These are phyloP conservation scores for Oscheius sp. DNA, from an alignment of 1,140 invertebrate genomes.

Conservation along the genomic window DNA sequence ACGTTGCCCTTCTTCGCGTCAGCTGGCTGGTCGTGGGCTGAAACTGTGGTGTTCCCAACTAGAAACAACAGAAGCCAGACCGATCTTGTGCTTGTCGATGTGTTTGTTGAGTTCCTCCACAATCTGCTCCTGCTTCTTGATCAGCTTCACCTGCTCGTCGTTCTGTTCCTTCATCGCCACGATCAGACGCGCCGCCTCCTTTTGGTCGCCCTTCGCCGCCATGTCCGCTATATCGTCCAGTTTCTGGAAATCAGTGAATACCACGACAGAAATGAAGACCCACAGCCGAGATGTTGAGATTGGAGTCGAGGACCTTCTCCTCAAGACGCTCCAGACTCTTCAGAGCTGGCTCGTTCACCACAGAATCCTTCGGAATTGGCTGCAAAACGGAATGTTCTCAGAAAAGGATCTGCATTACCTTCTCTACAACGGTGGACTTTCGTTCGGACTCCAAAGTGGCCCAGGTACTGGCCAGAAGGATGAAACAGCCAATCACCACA, in stretches of 20 bases:
- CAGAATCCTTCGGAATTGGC: slow-evolving; percentile 16
- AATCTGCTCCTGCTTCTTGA: slow-evolving; percentile 66
- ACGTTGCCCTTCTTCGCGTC: too few species aligned
- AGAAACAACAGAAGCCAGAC: too few species aligned
- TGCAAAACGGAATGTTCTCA: not conserved
- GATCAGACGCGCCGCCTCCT: slow-evolving; percentile 61
- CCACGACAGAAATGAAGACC: not conserved
- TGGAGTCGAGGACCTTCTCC: slow-evolving; percentile 57
- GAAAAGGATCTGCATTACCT: slow-evolving; percentile 21
- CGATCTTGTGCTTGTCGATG: slow-evolving; percentile 56
- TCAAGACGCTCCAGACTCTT: slow-evolving; percentile 50
- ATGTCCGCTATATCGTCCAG: slow-evolving; percentile 63
- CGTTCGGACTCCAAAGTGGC: slow-evolving; percentile 64
- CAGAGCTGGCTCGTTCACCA: slow-evolving; percentile 42
- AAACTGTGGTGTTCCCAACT: too few species aligned
- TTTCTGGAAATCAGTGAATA: not conserved
- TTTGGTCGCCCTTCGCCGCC: slow-evolving; percentile 58
- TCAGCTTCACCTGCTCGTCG: slow-evolving; percentile 63
- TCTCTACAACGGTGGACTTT: slow-evolving; percentile 60
- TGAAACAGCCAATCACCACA: slow-evolving; percentile 24
- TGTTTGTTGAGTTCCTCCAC: slow-evolving; percentile 66
- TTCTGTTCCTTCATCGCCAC: slow-evolving; percentile 67
- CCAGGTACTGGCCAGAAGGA: slow-evolving; percentile 18
- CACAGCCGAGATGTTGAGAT: slow-evolving; percentile 66
- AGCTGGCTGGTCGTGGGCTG: too few species aligned